These are phyloP conservation scores for Eidolon dupreanum DNA, from an alignment of 2,797 vertebrate genomes.

Conservation along the genomic window DNA sequence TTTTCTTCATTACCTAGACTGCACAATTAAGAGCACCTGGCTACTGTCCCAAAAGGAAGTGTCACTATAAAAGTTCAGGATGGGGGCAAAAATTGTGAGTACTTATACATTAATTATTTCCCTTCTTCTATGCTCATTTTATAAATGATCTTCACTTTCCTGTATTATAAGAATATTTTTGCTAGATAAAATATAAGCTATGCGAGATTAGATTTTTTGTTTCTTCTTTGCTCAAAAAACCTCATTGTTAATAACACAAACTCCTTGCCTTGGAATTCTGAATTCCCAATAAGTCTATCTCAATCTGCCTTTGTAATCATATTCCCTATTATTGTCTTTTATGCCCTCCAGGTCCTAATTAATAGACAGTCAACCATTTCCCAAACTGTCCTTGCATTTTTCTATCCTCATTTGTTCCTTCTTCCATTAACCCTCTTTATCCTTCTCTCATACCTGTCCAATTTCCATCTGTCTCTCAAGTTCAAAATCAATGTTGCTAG, in stretches of 20 bases:
- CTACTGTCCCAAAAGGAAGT: not conserved
- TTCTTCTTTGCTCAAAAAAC: not conserved
- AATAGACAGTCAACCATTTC: not conserved
- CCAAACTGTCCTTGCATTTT: not conserved
- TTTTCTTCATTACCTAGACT: not conserved
- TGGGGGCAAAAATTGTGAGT: not conserved
- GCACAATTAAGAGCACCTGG: not conserved
- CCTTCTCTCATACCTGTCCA: not conserved
- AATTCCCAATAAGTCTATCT: not conserved
- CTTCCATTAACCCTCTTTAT: not conserved
- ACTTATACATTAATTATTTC: not conserved
- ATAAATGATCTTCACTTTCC: not conserved
- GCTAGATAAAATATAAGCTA: not conserved
- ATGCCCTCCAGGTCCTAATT: no score
- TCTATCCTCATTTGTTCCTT: not conserved
- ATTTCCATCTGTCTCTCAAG: not conserved
- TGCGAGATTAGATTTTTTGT: not conserved
- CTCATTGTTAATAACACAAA: not conserved
- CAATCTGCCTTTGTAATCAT: not conserved
- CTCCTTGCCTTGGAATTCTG: not conserved
- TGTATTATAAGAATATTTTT: conserved; percentile 36
- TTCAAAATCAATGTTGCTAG: not conserved
- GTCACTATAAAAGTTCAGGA: not conserved
- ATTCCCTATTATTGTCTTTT: not conserved
- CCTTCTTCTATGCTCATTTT: not conserved